Evolutionary conservation across 2,113 vertebrate species (phyloP).

Genomic region (Notothenia rossii): DNA sequence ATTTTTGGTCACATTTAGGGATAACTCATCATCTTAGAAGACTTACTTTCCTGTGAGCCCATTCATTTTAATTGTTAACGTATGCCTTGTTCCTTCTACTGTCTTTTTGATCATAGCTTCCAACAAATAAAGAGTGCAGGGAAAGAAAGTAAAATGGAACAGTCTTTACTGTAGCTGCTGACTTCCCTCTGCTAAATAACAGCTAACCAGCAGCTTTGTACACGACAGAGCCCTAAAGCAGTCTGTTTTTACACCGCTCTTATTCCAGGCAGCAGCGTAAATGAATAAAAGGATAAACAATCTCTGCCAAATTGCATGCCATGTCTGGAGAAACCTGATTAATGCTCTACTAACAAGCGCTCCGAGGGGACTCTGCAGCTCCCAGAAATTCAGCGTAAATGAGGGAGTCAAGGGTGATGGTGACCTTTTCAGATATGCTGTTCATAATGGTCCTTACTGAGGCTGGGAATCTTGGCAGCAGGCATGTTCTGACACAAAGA

Average conservation of each 20-base stretch:
- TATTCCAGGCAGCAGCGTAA: slow-evolving; percentile 11
- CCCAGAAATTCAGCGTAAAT: slow-evolving; percentile 28
- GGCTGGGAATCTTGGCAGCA: not conserved
- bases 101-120: slow-evolving; percentile 14
- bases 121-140: not conserved
- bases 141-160: not conserved
- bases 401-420: slow-evolving; percentile 40
- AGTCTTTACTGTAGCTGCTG: not conserved
- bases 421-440: slow-evolving; percentile 60
- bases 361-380: slow-evolving; percentile 31
- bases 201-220: slow-evolving; percentile 10
- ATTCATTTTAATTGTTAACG: slow-evolving; percentile 1
- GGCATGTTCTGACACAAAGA: not conserved
- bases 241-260: slow-evolving; percentile 2
- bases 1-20: slow-evolving; percentile 2
- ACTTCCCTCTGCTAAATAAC: not conserved
- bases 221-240: not conserved
- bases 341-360: slow-evolving; percentile 52
- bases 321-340: slow-evolving; percentile 50
- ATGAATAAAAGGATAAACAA: slow-evolving; percentile 22
- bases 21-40: not conserved
- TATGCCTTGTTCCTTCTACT: not conserved
- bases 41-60: not conserved
- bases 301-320: slow-evolving; percentile 36
- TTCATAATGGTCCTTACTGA: slow-evolving; percentile 17